phyloP scores from a whole-genome alignment of 2,113 vertebrate genomes.

The Tragelaphus imberbis region DNA sequence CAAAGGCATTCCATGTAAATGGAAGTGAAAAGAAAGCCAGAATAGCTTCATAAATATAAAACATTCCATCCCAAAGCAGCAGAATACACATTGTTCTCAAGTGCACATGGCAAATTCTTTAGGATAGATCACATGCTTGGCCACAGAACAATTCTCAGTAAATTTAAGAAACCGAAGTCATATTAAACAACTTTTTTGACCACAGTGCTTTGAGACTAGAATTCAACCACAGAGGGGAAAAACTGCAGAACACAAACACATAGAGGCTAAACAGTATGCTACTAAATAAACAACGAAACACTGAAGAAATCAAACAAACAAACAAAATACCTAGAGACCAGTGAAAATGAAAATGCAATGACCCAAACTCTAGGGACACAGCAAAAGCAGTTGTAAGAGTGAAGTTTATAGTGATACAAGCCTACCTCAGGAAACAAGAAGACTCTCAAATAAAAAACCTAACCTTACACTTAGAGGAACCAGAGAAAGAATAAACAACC shows the following conservation, averaged over 20 bases:
- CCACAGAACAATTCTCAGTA: neutral
- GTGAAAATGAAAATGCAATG: neutral
- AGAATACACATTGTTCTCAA: neutral
- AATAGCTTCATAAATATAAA: neutral
- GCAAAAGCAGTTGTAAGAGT: neutral
- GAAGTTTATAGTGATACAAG: neutral
- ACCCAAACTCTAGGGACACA: neutral
- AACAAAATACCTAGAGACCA: neutral
- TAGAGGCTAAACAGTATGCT: neutral
- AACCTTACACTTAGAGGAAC: neutral
- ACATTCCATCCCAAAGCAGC: neutral
- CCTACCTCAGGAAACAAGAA: neutral
- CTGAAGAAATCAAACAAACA: neutral
- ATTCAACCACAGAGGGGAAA: neutral
- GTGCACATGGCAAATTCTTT: neutral
- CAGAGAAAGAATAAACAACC: neutral
- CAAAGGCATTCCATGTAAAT: neutral
- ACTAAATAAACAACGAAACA: neutral
- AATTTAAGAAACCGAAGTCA: neutral
- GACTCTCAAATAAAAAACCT: neutral
- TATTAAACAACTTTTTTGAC: neutral
- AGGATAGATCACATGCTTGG: neutral
- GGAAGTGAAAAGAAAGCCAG: neutral
- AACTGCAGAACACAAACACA: neutral
- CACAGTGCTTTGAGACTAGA: neutral